Percentiles rank a stretch among this genome's conserved stretches.
These are phyloP conservation scores for Hydriomena furcata DNA, from an alignment of 2,888 invertebrate species.

Conservation along the genomic window DNA sequence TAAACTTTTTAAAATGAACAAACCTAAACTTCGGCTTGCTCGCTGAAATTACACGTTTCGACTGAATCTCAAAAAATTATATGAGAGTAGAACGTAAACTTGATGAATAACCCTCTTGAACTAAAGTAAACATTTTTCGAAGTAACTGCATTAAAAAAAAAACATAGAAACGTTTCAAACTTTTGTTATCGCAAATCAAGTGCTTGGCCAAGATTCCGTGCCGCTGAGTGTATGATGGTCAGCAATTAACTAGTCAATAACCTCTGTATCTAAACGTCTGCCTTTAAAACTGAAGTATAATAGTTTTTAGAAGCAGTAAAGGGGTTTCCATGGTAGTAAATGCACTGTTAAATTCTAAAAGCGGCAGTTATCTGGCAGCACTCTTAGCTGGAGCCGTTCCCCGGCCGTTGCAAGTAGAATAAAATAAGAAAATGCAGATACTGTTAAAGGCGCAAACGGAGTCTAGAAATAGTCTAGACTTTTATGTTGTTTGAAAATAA, in stretches of 20 bases:
- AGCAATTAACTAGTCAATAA: neutral
- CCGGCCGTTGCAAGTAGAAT: slow-evolving; percentile 35
- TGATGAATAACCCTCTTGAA: too few species aligned
- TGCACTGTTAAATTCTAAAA: slow-evolving; percentile 25
- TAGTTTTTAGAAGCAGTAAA: slow-evolving; percentile 1
- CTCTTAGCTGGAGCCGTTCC: slow-evolving; percentile 20
- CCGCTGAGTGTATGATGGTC: too few species aligned
- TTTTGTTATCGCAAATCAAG: too few species aligned
- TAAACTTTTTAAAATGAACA: too few species aligned
- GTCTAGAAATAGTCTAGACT: neutral
- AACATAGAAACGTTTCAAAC: too few species aligned
- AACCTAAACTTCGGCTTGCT: too few species aligned
- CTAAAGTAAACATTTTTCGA: too few species aligned
- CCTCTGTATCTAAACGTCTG: neutral
- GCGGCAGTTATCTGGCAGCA: slow-evolving; percentile 31
- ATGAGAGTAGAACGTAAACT: too few species aligned
- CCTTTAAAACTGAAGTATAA: neutral
- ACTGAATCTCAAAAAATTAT: too few species aligned
- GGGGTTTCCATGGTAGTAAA: slow-evolving; percentile 1
- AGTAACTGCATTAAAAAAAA: too few species aligned
- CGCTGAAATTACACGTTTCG: too few species aligned
- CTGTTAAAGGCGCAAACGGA: neutral
- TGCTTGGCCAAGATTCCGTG: too few species aligned
- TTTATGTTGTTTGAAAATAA: neutral
- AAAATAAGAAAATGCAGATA: slow-evolving; percentile 34